Conservation (phyloP, 2,888 invertebrate species). For the Busseola fusca region DNA sequence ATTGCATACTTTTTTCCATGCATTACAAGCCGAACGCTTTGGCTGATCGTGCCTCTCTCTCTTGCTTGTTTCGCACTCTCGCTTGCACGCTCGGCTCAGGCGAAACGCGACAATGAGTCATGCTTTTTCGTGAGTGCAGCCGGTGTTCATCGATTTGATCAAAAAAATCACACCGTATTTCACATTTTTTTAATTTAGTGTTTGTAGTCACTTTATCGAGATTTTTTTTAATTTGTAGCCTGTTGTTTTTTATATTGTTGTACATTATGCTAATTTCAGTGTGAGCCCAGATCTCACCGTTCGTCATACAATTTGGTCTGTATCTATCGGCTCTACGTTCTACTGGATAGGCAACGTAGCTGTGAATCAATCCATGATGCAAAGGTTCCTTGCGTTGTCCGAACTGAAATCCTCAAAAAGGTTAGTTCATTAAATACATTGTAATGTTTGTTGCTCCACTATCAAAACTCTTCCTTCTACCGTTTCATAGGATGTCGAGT, state of each 20-base stretch:
- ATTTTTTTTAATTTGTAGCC: neutral
- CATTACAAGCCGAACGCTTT: too few species aligned
- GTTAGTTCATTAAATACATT: constrained; percentile 69
- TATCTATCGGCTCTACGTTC: constrained; percentile 92
- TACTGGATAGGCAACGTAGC: constrained; percentile 93
- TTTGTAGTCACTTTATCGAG: neutral
- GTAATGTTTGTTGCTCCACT: neutral
- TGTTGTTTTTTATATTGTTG: neutral
- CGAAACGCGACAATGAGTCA: too few species aligned
- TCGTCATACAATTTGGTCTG: constrained; percentile 92
- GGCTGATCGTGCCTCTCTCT: too few species aligned
- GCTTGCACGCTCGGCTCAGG: too few species aligned
- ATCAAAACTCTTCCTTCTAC: neutral
- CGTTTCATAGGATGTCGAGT: neutral
- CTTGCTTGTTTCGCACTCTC: too few species aligned
- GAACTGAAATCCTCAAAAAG: constrained; percentile 90
- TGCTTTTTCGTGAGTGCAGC: too few species aligned
- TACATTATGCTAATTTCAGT: constrained; percentile 74
- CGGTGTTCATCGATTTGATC: too few species aligned
- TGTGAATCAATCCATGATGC: constrained; percentile 94
- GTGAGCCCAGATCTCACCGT: constrained; percentile 91
- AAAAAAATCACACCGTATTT: neutral
- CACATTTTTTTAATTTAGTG: neutral
- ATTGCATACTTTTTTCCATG: too few species aligned
- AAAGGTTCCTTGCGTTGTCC: constrained; percentile 92